Evolutionary conservation across 1,140 invertebrate genomes (phyloP).

Genomic region (Eufriesea mexicana): DNA sequence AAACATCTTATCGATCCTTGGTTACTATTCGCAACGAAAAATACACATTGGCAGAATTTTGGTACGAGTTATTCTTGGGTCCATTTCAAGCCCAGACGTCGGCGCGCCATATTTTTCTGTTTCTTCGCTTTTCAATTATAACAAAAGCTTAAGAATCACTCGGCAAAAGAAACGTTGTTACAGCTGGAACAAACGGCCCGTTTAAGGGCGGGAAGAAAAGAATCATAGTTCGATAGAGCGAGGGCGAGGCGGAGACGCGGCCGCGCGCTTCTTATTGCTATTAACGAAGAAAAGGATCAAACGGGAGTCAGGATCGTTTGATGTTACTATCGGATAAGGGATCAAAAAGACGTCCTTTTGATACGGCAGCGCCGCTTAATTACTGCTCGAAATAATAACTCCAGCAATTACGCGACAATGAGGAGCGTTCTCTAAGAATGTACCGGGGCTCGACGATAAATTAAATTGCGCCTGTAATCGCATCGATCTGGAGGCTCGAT

Average conservation of each 20-base stretch:
- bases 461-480: slow-evolving; percentile 12
- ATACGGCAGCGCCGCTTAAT: slow-evolving; percentile 56
- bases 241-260: background rate
- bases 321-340: slow-evolving; percentile 49
- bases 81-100: too few relatives aligned
- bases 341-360: slow-evolving; percentile 57
- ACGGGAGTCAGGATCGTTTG: slow-evolving; percentile 44
- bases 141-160: background rate
- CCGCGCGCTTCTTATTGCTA: slow-evolving; percentile 22
- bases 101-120: too few relatives aligned
- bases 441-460: background rate
- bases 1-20: too few relatives aligned
- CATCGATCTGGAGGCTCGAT: background rate
- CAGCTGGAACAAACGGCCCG: background rate
- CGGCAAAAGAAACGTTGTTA: background rate
- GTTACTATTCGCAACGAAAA: too few relatives aligned
- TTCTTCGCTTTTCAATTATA: background rate
- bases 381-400: slow-evolving; percentile 58
- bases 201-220: background rate
- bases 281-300: slow-evolving; percentile 57
- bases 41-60: too few relatives aligned
- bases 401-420: slow-evolving; percentile 24
- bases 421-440: slow-evolving; percentile 13
- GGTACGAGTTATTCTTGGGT: too few relatives aligned
- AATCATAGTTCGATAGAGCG: slow-evolving; percentile 1